Evolutionary conservation across 1,140 invertebrate species (phyloP).

Genomic region (Trachymyrmex cornetzi): DNA sequence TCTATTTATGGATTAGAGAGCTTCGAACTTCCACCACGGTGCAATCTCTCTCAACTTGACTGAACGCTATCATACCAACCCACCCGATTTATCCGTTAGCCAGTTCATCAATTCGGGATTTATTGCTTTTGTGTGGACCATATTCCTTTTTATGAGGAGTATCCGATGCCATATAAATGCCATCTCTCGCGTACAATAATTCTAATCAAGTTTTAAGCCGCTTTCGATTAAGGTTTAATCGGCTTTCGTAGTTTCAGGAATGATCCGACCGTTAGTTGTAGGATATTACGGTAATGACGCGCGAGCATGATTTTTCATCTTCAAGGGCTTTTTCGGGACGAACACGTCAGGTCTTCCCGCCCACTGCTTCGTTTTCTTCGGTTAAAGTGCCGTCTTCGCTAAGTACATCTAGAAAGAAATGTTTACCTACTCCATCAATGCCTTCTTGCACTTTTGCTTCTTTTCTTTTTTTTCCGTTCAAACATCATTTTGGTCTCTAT

Average conservation of each 20-base stretch:
- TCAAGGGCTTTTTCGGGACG: neutral
- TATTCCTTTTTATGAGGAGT: neutral
- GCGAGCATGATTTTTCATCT: conserved; percentile 32
- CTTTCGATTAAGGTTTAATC: neutral
- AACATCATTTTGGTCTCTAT: conserved; percentile 27
- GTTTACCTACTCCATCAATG: conserved; percentile 47
- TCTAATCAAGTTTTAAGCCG: no score
- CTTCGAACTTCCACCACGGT: neutral
- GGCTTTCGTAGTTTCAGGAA: neutral
- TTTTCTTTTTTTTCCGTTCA: neutral
- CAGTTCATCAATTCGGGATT: conserved; percentile 20
- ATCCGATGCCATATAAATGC: neutral
- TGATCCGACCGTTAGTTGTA: neutral
- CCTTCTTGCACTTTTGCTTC: neutral
- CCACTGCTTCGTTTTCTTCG: neutral
- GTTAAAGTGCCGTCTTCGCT: conserved; percentile 17
- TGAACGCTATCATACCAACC: neutral
- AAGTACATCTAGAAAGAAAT: conserved; percentile 44
- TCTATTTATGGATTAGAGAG: conserved; percentile 51
- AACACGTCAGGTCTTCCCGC: conserved; percentile 14
- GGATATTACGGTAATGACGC: neutral
- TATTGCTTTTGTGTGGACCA: neutral
- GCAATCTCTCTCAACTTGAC: neutral
- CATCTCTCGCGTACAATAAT: neutral
- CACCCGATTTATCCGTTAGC: conserved; percentile 12